Conservation (phyloP, 2,797 vertebrate genomes). For the Alcedo quadribrachys region DNA sequence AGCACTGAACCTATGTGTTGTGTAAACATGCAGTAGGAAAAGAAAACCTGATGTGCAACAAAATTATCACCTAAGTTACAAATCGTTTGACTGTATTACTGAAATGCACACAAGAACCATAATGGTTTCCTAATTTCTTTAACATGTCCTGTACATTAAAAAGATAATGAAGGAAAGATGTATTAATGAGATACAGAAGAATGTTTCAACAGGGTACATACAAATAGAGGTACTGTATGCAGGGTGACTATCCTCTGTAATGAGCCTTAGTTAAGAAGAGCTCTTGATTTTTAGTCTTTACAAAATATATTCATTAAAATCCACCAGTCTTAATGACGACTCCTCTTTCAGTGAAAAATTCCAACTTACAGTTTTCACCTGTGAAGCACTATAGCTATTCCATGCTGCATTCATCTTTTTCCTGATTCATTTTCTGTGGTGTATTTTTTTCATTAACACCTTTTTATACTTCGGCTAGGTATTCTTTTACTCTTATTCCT, state of each 20-base stretch:
- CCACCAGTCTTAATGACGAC: not conserved
- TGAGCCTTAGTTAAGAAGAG: not conserved
- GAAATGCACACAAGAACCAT: not conserved
- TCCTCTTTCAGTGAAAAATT: not conserved
- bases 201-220: not conserved
- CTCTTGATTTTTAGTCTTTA: not conserved
- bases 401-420: not conserved
- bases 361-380: not conserved
- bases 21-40: not conserved
- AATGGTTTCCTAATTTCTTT: not conserved
- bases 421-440: not conserved
- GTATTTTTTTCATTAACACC: not conserved
- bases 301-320: not conserved
- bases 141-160: not conserved
- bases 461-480: not conserved
- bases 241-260: not conserved
- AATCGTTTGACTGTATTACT: not conserved
- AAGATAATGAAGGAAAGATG: not conserved
- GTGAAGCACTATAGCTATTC: not conserved
- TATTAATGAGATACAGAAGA: not conserved
- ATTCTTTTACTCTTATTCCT: not conserved
- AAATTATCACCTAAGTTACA: not conserved
- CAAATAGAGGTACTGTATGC: not conserved
- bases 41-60: not conserved
- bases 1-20: not conserved